Percentiles rank a stretch among this genome's conserved stretches.
These are phyloP conservation scores for Microtus oregoni DNA, from an alignment of 2,113 vertebrate genomes.

Conservation along the genomic window DNA sequence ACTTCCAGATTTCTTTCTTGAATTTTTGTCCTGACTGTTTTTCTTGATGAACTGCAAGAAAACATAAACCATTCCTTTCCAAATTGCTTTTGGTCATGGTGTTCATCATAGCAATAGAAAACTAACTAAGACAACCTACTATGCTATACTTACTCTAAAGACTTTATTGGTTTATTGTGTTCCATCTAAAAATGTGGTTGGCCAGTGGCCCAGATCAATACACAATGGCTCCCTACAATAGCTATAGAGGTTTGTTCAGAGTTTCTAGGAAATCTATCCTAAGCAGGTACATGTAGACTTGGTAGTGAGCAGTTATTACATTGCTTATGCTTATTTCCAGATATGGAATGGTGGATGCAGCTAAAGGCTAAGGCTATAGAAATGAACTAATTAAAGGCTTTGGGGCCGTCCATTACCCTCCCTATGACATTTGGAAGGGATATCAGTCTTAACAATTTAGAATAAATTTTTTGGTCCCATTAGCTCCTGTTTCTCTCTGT, in stretches of 20 bases:
- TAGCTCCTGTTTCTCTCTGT: not conserved
- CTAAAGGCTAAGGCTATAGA: too few relatives aligned
- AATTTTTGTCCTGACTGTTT: not conserved
- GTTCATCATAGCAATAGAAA: not conserved
- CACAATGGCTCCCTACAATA: too few relatives aligned
- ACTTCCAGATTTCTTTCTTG: not conserved
- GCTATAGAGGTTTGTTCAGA: fast-evolving
- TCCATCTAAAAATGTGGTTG: not conserved
- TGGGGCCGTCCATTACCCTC: fast-evolving
- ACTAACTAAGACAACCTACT: not conserved
- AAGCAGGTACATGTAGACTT: too few relatives aligned
- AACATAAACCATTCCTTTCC: not conserved
- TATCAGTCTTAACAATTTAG: not conserved
- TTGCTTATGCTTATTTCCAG: too few relatives aligned
- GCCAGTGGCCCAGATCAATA: not conserved
- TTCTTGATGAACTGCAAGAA: not conserved
- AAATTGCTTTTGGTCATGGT: not conserved
- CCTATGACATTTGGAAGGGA: not conserved
- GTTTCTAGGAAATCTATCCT: not conserved
- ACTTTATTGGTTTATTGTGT: not conserved
- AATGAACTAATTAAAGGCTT: too few relatives aligned
- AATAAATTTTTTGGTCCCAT: not conserved
- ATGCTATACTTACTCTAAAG: not conserved
- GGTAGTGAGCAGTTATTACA: too few relatives aligned
- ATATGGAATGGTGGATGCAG: too few relatives aligned